A percentile compares a stretch with the other conserved stretches of the same genome.
Conservation (phyloP, 2,113 vertebrate genomes). For the Siniperca knerii region DNA sequence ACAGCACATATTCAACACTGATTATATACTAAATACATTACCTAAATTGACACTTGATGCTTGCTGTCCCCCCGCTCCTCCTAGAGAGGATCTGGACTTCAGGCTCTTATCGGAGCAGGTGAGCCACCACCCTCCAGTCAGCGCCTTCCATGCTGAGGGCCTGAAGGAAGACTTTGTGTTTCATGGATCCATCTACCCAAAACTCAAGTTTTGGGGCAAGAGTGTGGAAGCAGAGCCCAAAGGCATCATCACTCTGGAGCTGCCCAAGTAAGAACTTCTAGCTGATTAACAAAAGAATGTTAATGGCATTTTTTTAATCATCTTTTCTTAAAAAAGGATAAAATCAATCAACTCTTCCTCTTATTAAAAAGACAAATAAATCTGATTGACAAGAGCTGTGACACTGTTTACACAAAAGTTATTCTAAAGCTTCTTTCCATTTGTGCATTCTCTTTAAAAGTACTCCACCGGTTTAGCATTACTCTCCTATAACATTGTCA, state of each 20-base stretch:
- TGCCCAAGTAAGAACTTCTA: slow-evolving; percentile 90
- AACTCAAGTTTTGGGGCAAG: slow-evolving; percentile 99
- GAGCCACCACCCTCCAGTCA: slow-evolving; percentile 97
- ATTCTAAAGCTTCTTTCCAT: too few species aligned
- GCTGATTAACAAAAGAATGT: background rate
- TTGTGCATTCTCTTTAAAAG: too few species aligned
- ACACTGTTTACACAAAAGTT: slow-evolving; percentile 52
- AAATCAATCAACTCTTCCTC: background rate
- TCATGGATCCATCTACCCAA: slow-evolving; percentile 98
- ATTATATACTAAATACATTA: background rate
- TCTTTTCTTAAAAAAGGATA: background rate
- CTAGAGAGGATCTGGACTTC: slow-evolving; percentile 96
- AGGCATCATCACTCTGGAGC: slow-evolving; percentile 96
- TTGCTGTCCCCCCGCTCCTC: background rate
- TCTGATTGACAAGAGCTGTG: slow-evolving; percentile 49
- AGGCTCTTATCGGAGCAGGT: slow-evolving; percentile 97
- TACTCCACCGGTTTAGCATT: too few species aligned
- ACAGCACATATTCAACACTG: background rate
- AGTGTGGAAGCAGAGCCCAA: slow-evolving; percentile 98
- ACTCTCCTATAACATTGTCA: too few species aligned
- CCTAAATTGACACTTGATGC: background rate
- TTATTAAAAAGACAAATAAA: slow-evolving; percentile 58
- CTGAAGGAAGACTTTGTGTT: slow-evolving; percentile 95
- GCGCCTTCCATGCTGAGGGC: slow-evolving; percentile 97
- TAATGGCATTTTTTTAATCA: background rate